Evolutionary conservation across 2,113 vertebrate species (phyloP).

Genomic region (Carollia perspicillata): DNA sequence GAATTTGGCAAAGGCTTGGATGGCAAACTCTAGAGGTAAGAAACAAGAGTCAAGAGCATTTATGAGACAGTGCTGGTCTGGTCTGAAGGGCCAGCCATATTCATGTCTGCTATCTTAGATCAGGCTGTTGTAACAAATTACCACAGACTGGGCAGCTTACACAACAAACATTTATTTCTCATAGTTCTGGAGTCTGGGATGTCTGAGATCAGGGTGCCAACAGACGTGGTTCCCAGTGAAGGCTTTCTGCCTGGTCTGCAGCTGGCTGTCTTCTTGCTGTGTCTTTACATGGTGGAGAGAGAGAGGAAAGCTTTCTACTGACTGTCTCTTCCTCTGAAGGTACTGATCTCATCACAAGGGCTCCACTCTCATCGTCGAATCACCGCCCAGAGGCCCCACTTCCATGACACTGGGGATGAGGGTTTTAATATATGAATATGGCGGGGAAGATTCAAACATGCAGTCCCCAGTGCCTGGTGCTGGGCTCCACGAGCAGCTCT

Average conservation of each 20-base stretch:
- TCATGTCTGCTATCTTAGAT: not conserved
- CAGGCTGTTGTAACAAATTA: not conserved
- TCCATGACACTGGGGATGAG: not conserved
- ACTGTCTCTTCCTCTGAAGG: not conserved
- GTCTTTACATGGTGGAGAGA: not conserved
- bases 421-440: not conserved
- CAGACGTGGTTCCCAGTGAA: not conserved
- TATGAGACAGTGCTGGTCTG: not conserved
- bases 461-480: not conserved
- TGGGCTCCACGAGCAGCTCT: not conserved
- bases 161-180: not conserved
- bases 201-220: not conserved
- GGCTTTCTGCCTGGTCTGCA: not conserved
- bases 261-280: not conserved
- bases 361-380: not conserved
- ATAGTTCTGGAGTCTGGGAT: not conserved
- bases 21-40: not conserved
- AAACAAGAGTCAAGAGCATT: not conserved
- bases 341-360: not conserved
- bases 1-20: not conserved
- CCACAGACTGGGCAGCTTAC: not conserved
- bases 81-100: not conserved
- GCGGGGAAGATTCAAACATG: not conserved
- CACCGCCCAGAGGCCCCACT: not conserved
- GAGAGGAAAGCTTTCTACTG: not conserved